Base-by-base conservation (phyloP, 2,888 invertebrate genomes). In the Hypselothyrea guttata region DNA sequence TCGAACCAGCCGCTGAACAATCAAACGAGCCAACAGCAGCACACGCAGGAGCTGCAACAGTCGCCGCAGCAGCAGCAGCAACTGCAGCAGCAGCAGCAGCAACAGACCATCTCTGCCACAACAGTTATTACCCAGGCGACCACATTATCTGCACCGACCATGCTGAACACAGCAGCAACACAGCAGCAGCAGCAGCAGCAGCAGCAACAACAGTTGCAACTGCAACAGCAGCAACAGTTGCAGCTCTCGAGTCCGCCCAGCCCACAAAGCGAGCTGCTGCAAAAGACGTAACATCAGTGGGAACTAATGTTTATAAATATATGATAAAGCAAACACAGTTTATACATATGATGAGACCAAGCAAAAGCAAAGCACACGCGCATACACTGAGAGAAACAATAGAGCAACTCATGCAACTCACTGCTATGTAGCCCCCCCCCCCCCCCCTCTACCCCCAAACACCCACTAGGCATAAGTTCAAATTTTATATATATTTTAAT, bases 1-100 rank as follows among this genome's bases (percentile, higher is more conserved):
- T 96, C 96, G 77, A 96, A 96, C 92, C 96, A 96, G 90, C 95
- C 96, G 64, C 89, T 92, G 64, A 92, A 92, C 72, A 88, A 86
- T 78, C 87, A 84, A 63, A 78, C 77, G 34, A 75, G 72, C 40
- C 86, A 82, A 44, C 86, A 86, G 44, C 87, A 86, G 44, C 87
- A 75, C 31, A 75, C 74, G 46, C 83, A 84, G 47, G 67, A 75
- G 63, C 64, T 59, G 53, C 64, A 71, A 47, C 62, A 71, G 35
- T 72, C 77, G 51, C 78, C 87, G 28, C 87, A 87, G 38, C 84
- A 75, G 58, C 71, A 74, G 42, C 85, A 84, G 55, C 79, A 68
- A 22, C 22, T 5, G 53, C 71, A 76, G 31, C 79, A 74, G 42
- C 82, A 79, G 60, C 86, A 86, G 28, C 86, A 83, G 60, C 88